Base-by-base conservation (phyloP, 2,888 invertebrate species). In the Eristalis tenax region DNA sequence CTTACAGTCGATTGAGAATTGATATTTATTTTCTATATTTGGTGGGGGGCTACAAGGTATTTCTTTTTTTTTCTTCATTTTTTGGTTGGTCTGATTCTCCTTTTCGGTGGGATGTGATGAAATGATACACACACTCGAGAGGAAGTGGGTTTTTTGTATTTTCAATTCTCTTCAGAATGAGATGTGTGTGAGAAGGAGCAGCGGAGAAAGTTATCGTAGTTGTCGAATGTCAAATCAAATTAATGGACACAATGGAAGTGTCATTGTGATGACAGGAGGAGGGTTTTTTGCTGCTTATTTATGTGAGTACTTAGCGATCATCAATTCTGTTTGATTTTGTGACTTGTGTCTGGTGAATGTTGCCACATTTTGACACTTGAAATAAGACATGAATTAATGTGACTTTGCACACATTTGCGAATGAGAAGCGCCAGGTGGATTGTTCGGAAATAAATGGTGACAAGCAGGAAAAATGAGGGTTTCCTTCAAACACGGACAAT, bases 1-100 rank as follows among this genome's bases (percentile, higher is more conserved):
- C 82, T 69, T 78, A 82, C 61, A 74, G 61, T 71, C 74, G 63
- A 82, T 82, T 86, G 82, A 74, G 78, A 70, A 86, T 86, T 79
- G 86, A 83, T 86, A 75, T 75, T 81, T 71, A 78, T 81, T 86
- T 78, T 86, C 74, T 74, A 61, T 86, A 86, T 78, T 79, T 66
- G 75, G 82, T 66, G 65, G n/a, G 65, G 32, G 59, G 59, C 23
- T 13, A 57, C 56, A 38, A 8, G 23, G 18, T 1, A 6, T 8
- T 32, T 32, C 10, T 32, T 32, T 32, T 32, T 10, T 32, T 32
- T 5, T 32, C 32, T 1, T 10, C 32, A 32, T 76, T 73, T 68
- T 26, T 59, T 66, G 26, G 26, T 26, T 10, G 59, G 40, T 28
- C 57, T 69, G 40, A 11, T 57, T 77, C 13, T 59, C 68, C 43